Percentiles rank a stretch among this genome's conserved stretches.
phyloP scores from a whole-genome alignment of 2,797 vertebrate genomes.

The Centropyge bicolor region DNA sequence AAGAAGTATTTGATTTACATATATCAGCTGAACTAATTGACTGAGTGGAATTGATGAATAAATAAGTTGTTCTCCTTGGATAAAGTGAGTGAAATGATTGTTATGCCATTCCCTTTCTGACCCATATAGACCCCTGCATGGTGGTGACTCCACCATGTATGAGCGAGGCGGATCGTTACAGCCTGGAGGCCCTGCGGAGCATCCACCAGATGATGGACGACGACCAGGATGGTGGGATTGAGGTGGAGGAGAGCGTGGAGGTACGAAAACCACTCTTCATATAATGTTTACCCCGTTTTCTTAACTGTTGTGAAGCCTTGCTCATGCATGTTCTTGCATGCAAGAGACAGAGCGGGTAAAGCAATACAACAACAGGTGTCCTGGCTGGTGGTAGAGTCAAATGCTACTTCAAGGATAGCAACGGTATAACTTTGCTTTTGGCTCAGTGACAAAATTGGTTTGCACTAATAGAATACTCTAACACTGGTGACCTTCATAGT shows the following conservation, averaged over 20 bases:
- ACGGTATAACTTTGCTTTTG: conserved; percentile 74
- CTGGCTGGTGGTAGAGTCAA: conserved; percentile 57
- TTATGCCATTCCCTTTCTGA: conserved; percentile 19
- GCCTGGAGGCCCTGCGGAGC: conserved; percentile 93
- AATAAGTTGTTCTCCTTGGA: not conserved
- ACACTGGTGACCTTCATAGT: conserved; percentile 62
- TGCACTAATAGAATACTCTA: conserved; percentile 61
- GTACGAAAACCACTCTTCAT: conserved; percentile 60
- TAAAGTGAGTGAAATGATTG: not conserved
- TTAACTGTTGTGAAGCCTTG: not conserved
- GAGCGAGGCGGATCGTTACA: conserved; percentile 93
- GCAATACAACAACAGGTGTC: conserved; percentile 72
- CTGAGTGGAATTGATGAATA: too few relatives aligned
- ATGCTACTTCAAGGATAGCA: conserved; percentile 75
- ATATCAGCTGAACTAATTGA: not conserved
- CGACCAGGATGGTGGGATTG: conserved; percentile 87
- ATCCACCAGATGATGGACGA: conserved; percentile 92
- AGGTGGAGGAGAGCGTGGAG: conserved; percentile 88
- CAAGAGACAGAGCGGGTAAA: conserved; percentile 35
- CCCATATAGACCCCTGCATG: conserved; percentile 88
- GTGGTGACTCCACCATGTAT: conserved; percentile 91
- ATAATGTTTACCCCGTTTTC: not conserved
- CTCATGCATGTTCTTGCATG: conserved; percentile 18
- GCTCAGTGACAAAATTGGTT: conserved; percentile 68
- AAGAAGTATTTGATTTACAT: not conserved